phyloP scores from a whole-genome alignment of 2,113 vertebrate species.

The Cyanistes caeruleus region DNA sequence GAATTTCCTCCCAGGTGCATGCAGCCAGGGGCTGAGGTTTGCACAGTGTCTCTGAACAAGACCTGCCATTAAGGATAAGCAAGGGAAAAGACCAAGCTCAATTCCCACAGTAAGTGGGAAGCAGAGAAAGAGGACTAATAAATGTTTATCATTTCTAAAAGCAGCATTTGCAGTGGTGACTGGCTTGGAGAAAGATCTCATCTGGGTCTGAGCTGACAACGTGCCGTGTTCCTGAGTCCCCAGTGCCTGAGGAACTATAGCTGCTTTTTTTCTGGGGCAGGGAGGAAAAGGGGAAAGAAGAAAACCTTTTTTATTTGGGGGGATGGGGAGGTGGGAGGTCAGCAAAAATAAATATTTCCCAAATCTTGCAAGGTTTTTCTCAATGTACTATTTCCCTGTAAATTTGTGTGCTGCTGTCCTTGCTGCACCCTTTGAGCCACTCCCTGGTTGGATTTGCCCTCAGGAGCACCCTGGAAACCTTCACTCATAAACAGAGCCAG shows the following conservation, averaged over 20 bases:
- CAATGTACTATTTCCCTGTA: neutral
- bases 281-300: neutral
- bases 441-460: neutral
- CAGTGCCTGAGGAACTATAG: neutral
- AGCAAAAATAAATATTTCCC: neutral
- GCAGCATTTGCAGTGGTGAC: neutral
- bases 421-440: neutral
- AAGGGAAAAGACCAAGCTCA: neutral
- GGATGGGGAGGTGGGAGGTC: neutral
- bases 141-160: neutral
- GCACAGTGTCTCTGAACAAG: fast-evolving
- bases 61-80: neutral
- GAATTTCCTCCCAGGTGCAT: neutral
- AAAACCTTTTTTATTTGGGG: neutral
- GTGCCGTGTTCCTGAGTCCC: fast-evolving
- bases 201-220: neutral
- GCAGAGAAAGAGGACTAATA: neutral
- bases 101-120: neutral
- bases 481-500: neutral
- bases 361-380: neutral
- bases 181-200: neutral
- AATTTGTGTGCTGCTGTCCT: neutral
- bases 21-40: neutral
- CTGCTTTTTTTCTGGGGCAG: neutral
- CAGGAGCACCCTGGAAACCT: neutral